Percentiles rank a stretch among this genome's conserved stretches.
Conservation (phyloP, 2,888 invertebrate species). For the Dilophus febrilis region DNA sequence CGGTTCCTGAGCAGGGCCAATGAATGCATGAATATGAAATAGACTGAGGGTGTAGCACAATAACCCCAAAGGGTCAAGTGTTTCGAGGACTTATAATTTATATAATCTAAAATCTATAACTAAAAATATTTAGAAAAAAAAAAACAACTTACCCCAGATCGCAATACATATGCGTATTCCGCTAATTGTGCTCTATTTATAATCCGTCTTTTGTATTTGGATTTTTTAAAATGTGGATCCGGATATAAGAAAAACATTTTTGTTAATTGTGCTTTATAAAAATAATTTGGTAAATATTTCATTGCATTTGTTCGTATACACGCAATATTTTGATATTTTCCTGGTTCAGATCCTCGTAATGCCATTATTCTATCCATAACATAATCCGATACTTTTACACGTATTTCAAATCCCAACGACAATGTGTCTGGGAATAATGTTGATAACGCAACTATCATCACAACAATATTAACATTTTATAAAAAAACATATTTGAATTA, state of each 20-base stretch:
- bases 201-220: conserved; percentile 98
- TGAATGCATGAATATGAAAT: too few species aligned
- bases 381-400: conserved; percentile 97
- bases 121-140: conserved; percentile 2
- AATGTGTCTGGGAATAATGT: conserved; percentile 76
- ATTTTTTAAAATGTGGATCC: conserved; percentile 97
- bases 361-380: conserved; percentile 90
- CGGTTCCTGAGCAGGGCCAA: too few species aligned
- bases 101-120: too few species aligned
- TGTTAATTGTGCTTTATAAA: conserved; percentile 79
- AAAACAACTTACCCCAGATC: conserved; percentile 47
- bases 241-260: conserved; percentile 99
- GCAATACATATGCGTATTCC: conserved; percentile 91
- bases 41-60: too few species aligned
- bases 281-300: conserved; percentile 98
- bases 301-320: conserved; percentile 94
- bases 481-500: too few species aligned
- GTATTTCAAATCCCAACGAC: conserved; percentile 91
- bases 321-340: conserved; percentile 79
- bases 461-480: too few species aligned
- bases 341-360: conserved; percentile 54
- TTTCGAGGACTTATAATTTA: too few species aligned
- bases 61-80: too few species aligned
- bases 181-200: conserved; percentile 83
- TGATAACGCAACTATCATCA: conserved; percentile 79